A percentile compares a stretch with the other conserved stretches of the same genome.
These are phyloP conservation scores for Drosophila fulvimacula DNA, from an alignment of 2,888 invertebrate species.

Conservation along the genomic window DNA sequence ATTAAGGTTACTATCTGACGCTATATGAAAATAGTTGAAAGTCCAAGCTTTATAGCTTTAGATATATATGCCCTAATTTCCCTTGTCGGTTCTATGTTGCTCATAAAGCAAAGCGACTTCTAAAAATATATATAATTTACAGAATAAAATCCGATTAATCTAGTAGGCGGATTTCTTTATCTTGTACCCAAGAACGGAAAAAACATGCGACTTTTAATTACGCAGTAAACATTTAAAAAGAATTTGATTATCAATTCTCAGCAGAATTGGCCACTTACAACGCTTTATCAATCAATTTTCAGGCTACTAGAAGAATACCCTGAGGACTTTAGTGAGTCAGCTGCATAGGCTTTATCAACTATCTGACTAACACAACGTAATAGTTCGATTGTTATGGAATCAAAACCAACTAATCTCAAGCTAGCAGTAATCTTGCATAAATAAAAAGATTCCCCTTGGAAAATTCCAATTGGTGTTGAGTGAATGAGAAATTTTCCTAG, in stretches of 20 bases:
- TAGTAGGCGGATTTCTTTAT: not conserved
- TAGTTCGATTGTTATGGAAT: not conserved
- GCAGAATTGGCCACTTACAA: not conserved
- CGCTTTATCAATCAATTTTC: not conserved
- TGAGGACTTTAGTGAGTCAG: not conserved
- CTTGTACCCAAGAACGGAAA: not conserved
- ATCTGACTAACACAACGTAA: not conserved
- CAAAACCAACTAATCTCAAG: not conserved
- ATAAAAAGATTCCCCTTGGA: not conserved
- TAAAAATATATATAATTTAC: too few relatives aligned
- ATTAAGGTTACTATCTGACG: too few relatives aligned
- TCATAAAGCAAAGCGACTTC: too few relatives aligned
- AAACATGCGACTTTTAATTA: too few relatives aligned
- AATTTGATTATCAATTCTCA: not conserved
- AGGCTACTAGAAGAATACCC: not conserved
- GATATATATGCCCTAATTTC: too few relatives aligned
- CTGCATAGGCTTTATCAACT: not conserved
- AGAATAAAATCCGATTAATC: too few relatives aligned
- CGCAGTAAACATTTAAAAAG: not conserved
- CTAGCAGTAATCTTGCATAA: not conserved
- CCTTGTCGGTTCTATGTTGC: too few relatives aligned
- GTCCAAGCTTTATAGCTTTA: too few relatives aligned
- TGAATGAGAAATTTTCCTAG: too few relatives aligned
- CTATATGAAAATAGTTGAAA: not conserved
- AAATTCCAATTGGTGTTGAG: too few relatives aligned